Evolutionary conservation across 2,888 invertebrate species (phyloP).

Genomic region (Mycalesis mineus): DNA sequence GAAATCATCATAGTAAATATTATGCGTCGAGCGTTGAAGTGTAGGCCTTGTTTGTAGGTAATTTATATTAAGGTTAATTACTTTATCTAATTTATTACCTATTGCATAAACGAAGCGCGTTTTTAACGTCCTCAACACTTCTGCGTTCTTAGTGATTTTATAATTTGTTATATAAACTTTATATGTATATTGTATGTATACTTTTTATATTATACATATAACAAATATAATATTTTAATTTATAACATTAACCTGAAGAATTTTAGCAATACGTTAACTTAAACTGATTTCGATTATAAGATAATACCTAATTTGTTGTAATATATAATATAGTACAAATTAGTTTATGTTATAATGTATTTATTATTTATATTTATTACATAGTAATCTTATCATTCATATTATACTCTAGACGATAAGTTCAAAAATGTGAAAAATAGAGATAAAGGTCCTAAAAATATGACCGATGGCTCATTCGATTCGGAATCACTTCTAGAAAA

Average conservation of each 20-base stretch:
- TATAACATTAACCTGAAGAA: not conserved
- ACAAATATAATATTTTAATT: not conserved
- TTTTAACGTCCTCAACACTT: slow-evolving; percentile 15
- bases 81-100: not conserved
- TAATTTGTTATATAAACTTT: slow-evolving; percentile 4
- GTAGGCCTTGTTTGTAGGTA: not conserved
- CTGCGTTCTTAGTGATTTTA: slow-evolving; percentile 18
- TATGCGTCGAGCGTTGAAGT: not conserved
- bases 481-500: too few species aligned
- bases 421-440: too few species aligned
- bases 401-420: too few species aligned
- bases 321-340: too few species aligned
- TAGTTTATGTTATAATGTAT: too few species aligned
- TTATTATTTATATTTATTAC: too few species aligned
- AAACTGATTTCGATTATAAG: too few species aligned
- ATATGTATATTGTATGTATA: not conserved
- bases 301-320: too few species aligned
- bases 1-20: slow-evolving; percentile 54
- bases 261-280: too few species aligned
- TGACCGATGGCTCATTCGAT: too few species aligned
- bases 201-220: not conserved
- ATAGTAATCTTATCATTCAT: too few species aligned
- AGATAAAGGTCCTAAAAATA: too few species aligned
- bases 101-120: not conserved
- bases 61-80: slow-evolving; percentile 6